Evolutionary conservation across 2,888 invertebrate genomes (phyloP), one percentile per base, ranked within the genome.

Genomic region (Zelleria hepariella): DNA sequence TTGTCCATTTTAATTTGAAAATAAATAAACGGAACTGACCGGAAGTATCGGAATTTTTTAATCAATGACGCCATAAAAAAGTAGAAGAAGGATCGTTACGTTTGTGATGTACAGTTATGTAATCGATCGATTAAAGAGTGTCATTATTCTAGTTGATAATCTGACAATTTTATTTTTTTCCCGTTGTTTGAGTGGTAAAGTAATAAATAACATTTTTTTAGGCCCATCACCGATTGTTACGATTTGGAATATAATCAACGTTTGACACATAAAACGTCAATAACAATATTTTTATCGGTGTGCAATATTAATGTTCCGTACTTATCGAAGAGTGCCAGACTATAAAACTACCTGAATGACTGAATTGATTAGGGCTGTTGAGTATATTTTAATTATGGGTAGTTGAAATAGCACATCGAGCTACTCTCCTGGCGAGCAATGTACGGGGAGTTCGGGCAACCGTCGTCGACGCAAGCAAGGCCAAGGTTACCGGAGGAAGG

Each of bases 401-500:
- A 58, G 51, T 26, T 54, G 21, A 26, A 56, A 56, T 56, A 42
- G 26, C 42, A 56, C 32, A 42, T 42, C 62, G 32, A 10, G 32
- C 15, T 42, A 15, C 32, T 42, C 32, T 21, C 21, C 49, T 49
- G 53, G 53, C 55, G 32, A 55, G 55, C 55, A 55, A 32, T 55
- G 58, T 15, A 51, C 58, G 58, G 58, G 21, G 23, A 51, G 51
- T 27, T 51, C 63, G 62, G 67, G 76, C 62, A 48, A 58, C 58
- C 10, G 57, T 7, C 47, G 6, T 47, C 48, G 25, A 15, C 57
- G 48, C 18, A 49, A 73, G 80, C 83, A 87, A 86, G 86, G 87
- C 86, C 87, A 86, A 87, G 86, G 87, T 82, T 86, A 80, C 67
- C 68, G 73, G 75, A 81, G 80, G 80, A 76, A 78, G 80, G 79